Conservation (phyloP, 2,888 invertebrate genomes). For the Drosophila eohydei region DNA sequence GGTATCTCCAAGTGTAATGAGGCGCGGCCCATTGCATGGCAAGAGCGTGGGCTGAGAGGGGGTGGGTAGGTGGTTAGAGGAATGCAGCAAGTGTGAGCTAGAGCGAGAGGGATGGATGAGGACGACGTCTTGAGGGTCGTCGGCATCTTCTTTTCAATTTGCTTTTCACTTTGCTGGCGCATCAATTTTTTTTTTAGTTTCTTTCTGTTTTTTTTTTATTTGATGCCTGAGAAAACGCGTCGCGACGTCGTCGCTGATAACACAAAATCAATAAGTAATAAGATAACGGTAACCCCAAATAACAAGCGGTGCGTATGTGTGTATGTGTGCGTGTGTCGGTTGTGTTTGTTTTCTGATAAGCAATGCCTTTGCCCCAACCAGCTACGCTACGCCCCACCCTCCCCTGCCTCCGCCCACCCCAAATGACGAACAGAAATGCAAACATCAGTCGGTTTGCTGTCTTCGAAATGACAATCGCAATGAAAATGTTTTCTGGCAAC, state of each 20-base stretch:
- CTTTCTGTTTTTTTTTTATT: constrained; percentile 18
- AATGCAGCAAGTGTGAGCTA: background rate
- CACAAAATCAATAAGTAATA: constrained; percentile 75
- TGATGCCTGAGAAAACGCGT: constrained; percentile 28
- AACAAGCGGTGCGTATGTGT: constrained; percentile 27
- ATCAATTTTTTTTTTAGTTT: constrained; percentile 27
- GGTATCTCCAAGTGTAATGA: constrained; percentile 61
- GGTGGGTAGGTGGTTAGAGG: background rate
- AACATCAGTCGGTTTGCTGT: constrained; percentile 28
- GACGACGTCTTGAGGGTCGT: constrained; percentile 36
- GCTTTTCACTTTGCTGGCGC: constrained; percentile 49
- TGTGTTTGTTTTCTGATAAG: constrained; percentile 62
- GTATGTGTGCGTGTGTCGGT: constrained; percentile 15
- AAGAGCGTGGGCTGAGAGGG: constrained; percentile 1
- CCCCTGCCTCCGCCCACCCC: background rate
- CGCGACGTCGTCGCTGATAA: constrained; percentile 60
- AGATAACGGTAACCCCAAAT: constrained; percentile 75
- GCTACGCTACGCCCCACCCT: background rate
- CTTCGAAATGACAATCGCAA: constrained; percentile 54
- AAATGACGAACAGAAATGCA: constrained; percentile 44
- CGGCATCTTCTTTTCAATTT: constrained; percentile 67
- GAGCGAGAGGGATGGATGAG: background rate
- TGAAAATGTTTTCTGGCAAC: constrained; percentile 55
- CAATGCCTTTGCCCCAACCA: background rate
- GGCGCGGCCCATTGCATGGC: constrained; percentile 46